Evolutionary conservation across 2,888 invertebrate genomes (phyloP), one percentile per base, ranked within the genome.

Genomic region (Achlya flavicornis): DNA sequence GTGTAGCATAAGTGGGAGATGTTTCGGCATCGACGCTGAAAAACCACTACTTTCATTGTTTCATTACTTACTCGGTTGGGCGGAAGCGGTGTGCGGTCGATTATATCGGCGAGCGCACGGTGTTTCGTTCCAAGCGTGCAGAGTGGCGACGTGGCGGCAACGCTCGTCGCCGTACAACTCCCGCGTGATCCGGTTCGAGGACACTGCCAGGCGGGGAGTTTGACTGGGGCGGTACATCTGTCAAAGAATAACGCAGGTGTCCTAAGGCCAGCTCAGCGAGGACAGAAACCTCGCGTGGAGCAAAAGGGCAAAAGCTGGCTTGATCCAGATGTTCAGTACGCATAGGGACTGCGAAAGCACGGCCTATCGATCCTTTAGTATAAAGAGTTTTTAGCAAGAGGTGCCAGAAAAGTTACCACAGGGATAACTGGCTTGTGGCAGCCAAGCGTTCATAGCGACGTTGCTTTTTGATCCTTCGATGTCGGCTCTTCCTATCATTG

Each of bases 401-500:
- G 95, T 96, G 95, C 92, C 95, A 95, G 95, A 95, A 95, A 95
- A 95, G 95, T 95, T 95, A 95, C 95, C 95, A 95, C 95, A 95
- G 95, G 95, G 95, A 95, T 95, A 95, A 95, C 94, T 95, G 94
- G 94, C 94, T 95, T 94, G 94, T 94, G 94, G 94, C 95, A 92
- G 94, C 94, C 92, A 91, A 95, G 94, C 94, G 94, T 91, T 91
- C 94, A 90, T 94, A 95, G 94, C 94, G 94, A 95, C 95, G 94
- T 95, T 90, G 95, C 95, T 95, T 95, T 95, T 95, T 95, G 95
- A 95, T 95, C 94, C 93, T 95, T 96, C 95, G 95, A 95, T 95
- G 94, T 96, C 95, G 95, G 95, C 95, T 96, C 95, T 95, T 95
- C 95, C 95, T 96, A 95, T 95, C 95, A 95, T 96, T 95, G 95